These are phyloP conservation scores for Sinocyclocheilus anshuiensis DNA, from an alignment of 2,113 vertebrate species.

Conservation along the genomic window DNA sequence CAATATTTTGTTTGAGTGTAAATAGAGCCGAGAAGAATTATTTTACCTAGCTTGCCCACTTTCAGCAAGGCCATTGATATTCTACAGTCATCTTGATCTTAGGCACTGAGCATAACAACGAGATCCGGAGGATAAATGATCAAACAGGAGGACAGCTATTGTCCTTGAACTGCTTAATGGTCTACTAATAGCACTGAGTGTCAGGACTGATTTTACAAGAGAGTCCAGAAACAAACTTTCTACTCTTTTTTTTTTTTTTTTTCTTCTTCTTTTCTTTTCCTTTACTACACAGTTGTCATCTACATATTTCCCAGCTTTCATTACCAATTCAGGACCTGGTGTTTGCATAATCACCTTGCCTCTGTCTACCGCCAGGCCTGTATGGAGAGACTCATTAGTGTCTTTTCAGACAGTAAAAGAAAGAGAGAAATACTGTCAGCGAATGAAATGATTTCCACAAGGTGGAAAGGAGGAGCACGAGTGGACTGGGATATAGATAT, in stretches of 20 bases:
- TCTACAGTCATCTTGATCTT: constrained; percentile 52
- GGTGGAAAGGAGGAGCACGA: constrained; percentile 28
- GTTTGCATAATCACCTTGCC: constrained; percentile 67
- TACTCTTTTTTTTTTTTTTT: constrained; percentile 33
- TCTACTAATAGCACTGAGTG: constrained; percentile 65
- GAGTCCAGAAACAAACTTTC: constrained; percentile 66
- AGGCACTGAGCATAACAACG: constrained; percentile 62
- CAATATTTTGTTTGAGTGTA: background rate
- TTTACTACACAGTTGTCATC: constrained; percentile 37
- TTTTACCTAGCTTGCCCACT: constrained; percentile 48
- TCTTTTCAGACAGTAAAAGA: constrained; percentile 46
- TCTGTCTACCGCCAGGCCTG: constrained; percentile 61
- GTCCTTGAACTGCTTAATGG: constrained; percentile 74
- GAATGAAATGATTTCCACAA: constrained; percentile 46
- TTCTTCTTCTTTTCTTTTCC: background rate
- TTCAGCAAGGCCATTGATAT: constrained; percentile 64
- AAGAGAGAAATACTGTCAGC: constrained; percentile 48
- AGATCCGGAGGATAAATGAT: constrained; percentile 68
- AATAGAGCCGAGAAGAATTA: constrained; percentile 23
- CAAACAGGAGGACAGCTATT: constrained; percentile 66
- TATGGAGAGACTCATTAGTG: constrained; percentile 69
- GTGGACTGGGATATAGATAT: constrained; percentile 32
- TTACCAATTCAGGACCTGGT: constrained; percentile 66
- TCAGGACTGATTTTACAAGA: constrained; percentile 71
- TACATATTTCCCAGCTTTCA: constrained; percentile 51